Conservation (phyloP, 30 jellyfish, hydroid and myxozoan genomes). For the Aurelia sp. region DNA sequence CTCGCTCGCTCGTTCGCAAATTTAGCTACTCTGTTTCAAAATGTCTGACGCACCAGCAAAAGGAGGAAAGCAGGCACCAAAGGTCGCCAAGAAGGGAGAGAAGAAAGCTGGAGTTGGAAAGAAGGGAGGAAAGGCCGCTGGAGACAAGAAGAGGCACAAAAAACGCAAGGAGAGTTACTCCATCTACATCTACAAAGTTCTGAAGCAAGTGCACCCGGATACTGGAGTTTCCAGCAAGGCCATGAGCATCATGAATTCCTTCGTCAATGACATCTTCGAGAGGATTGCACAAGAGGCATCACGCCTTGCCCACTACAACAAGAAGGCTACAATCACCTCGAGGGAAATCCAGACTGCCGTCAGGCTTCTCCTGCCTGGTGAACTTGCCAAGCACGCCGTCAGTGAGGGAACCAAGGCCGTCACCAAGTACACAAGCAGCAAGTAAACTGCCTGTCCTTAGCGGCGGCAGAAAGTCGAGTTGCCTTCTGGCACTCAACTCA, state of each 20-base stretch:
- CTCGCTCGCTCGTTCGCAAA: too few species aligned
- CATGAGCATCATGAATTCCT: slow-evolving; percentile 84
- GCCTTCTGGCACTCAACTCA: not conserved
- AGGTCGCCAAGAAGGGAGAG: slow-evolving; percentile 69
- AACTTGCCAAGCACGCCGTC: slow-evolving; percentile 94
- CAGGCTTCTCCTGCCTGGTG: slow-evolving; percentile 87
- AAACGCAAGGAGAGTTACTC: slow-evolving; percentile 73
- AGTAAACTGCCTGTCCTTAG: slow-evolving; percentile 1
- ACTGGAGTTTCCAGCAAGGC: slow-evolving; percentile 87
- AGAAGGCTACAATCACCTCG: slow-evolving; percentile 73
- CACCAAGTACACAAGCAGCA: slow-evolving; percentile 84
- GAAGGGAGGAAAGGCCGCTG: slow-evolving; percentile 46
- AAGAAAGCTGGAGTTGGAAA: slow-evolving; percentile 50
- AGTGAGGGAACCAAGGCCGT: slow-evolving; percentile 96
- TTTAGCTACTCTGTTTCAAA: not conserved
- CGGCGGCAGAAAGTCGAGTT: too few species aligned
- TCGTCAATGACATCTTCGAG: slow-evolving; percentile 84
- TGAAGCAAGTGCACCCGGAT: slow-evolving; percentile 92
- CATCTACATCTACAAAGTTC: slow-evolving; percentile 79
- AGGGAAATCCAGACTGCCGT: slow-evolving; percentile 92
- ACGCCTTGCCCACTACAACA: slow-evolving; percentile 83
- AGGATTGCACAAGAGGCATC: slow-evolving; percentile 92
- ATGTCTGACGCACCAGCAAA: slow-evolving; percentile 50
- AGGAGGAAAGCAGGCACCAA: slow-evolving; percentile 48
- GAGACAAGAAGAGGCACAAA: slow-evolving; percentile 34